These are phyloP conservation scores for Sternotherus odoratus DNA, from an alignment of 2,797 vertebrate genomes.

Conservation along the genomic window DNA sequence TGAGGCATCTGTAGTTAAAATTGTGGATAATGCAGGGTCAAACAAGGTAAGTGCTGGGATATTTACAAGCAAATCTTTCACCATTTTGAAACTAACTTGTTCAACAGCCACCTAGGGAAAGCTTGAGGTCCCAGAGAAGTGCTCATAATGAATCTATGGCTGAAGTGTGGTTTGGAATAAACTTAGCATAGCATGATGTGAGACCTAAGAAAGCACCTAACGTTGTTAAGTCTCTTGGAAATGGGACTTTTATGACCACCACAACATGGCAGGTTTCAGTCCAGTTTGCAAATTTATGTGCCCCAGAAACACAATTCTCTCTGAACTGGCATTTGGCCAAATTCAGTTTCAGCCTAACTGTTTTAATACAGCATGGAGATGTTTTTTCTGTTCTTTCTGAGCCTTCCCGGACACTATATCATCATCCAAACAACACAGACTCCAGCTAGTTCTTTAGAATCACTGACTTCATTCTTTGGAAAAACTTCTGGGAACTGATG, in stretches of 20 bases:
- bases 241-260: neutral
- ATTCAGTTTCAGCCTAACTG: neutral
- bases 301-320: neutral
- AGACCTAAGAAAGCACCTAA: neutral
- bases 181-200: neutral
- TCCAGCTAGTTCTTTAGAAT: neutral
- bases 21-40: neutral
- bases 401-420: neutral
- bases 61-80: neutral
- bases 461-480: constrained; percentile 13
- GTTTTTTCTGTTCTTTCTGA: neutral
- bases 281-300: neutral
- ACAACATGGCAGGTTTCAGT: neutral
- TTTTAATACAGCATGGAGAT: neutral
- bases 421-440: neutral
- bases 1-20: neutral
- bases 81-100: neutral
- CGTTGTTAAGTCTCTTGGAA: neutral
- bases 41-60: neutral
- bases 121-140: neutral
- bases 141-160: neutral
- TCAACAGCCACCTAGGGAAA: neutral
- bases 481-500: neutral
- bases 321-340: neutral
- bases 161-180: neutral